phyloP scores from a whole-genome alignment of 2,888 invertebrate genomes.

The Drosophila greeni region DNA sequence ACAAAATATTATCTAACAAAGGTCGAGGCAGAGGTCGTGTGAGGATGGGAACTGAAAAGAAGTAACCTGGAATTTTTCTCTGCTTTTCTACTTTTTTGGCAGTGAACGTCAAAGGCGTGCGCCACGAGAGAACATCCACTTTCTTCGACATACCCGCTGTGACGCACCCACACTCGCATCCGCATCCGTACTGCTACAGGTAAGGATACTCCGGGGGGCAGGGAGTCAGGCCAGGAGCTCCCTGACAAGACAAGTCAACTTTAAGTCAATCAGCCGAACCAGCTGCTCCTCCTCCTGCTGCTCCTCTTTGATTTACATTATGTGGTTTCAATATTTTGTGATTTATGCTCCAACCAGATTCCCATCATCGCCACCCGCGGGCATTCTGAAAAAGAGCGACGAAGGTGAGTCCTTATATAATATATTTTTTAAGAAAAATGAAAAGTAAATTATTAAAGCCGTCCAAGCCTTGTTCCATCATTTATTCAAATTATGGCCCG shows the following conservation, averaged over 20 bases:
- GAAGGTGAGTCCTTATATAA: conserved; percentile 72
- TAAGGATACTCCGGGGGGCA: conserved; percentile 51
- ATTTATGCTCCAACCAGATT: conserved; percentile 65
- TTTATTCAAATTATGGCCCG: conserved; percentile 71
- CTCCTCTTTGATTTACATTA: background rate
- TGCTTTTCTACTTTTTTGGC: conserved; percentile 56
- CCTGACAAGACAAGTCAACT: conserved; percentile 61
- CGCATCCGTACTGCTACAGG: conserved; percentile 78
- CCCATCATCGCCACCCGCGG: conserved; percentile 77
- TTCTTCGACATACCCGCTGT: conserved; percentile 80
- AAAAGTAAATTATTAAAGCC: conserved; percentile 52
- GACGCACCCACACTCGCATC: conserved; percentile 77
- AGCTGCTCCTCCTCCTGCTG: background rate
- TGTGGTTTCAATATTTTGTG: conserved; percentile 50
- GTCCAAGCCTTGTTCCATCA: conserved; percentile 54
- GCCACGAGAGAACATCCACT: conserved; percentile 79
- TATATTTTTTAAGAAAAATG: conserved; percentile 35
- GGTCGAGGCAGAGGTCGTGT: conserved; percentile 32
- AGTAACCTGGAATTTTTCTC: conserved; percentile 28
- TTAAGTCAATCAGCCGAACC: conserved; percentile 63
- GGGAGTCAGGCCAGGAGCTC: conserved; percentile 9
- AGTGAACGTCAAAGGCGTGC: conserved; percentile 79
- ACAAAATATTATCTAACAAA: conserved; percentile 74
- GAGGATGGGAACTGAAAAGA: conserved; percentile 21
- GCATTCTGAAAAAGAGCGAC: conserved; percentile 77